Evolutionary conservation across 2,113 vertebrate species (phyloP).

Genomic region (Poeciliopsis turrubarensis): DNA sequence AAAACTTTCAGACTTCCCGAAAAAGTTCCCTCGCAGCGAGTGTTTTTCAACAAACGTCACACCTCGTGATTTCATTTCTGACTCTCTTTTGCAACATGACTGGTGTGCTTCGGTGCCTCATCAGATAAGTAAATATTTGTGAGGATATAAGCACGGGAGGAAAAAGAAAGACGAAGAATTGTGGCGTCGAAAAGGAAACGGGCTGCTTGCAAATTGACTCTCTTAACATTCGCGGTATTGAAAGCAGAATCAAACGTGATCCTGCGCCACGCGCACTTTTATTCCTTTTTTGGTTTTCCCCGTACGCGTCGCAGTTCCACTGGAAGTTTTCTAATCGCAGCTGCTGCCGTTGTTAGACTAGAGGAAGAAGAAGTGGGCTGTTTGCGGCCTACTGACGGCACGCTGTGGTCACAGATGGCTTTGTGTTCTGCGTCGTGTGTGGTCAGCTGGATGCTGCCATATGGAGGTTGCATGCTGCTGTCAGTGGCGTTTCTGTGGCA

Average conservation of each 20-base stretch:
- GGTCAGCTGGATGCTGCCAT: slow-evolving; percentile 38
- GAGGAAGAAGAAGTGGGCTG: background rate
- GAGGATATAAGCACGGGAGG: slow-evolving; percentile 31
- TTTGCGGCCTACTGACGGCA: slow-evolving; percentile 17
- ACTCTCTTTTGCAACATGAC: slow-evolving; percentile 69
- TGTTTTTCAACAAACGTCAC: slow-evolving; percentile 43
- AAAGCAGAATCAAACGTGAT: background rate
- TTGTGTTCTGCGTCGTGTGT: slow-evolving; percentile 27
- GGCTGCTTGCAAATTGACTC: background rate
- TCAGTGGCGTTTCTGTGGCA: slow-evolving; percentile 47
- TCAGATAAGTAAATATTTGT: slow-evolving; percentile 80
- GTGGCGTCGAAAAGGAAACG: slow-evolving; percentile 13
- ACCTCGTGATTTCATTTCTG: slow-evolving; percentile 4
- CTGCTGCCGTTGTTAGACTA: background rate
- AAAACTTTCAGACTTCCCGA: slow-evolving; percentile 4
- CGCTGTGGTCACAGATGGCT: slow-evolving; percentile 35
- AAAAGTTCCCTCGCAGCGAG: slow-evolving; percentile 24
- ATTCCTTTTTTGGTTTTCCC: background rate
- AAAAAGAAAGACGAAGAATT: no score
- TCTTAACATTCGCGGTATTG: background rate
- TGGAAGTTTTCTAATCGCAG: background rate
- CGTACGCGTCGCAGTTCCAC: background rate
- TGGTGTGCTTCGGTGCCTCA: slow-evolving; percentile 78
- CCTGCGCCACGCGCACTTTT: background rate
- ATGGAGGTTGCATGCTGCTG: slow-evolving; percentile 45